These are phyloP conservation scores for Argyresthia goedartella DNA, from an alignment of 2,888 invertebrate genomes.

Conservation along the genomic window DNA sequence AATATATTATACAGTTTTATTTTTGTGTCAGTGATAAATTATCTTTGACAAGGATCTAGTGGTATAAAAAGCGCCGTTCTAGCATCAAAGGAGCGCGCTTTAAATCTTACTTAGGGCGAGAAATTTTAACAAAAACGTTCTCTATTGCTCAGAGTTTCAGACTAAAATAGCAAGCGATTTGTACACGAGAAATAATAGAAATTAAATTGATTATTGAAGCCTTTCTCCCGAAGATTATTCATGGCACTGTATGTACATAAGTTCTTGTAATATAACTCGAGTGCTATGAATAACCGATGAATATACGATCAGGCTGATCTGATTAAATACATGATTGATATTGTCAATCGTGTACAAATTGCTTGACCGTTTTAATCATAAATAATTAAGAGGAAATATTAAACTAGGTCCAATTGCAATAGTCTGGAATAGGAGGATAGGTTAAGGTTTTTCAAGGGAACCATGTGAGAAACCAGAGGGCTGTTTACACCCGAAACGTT, in stretches of 20 bases:
- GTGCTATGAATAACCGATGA: background rate
- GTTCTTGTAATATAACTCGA: background rate
- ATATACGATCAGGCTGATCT: background rate
- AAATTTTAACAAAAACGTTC: background rate
- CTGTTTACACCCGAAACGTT: slow-evolving; percentile 60
- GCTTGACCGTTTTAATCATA: background rate
- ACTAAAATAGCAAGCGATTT: background rate
- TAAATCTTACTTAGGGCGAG: background rate
- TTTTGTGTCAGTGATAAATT: background rate
- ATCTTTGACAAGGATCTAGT: background rate
- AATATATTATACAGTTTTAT: background rate
- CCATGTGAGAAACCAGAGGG: slow-evolving; percentile 79
- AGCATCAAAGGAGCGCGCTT: background rate
- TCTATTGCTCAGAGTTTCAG: background rate
- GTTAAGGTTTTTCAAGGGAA: slow-evolving; percentile 59
- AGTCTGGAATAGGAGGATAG: slow-evolving; percentile 11
- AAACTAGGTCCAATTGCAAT: background rate
- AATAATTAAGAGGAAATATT: background rate
- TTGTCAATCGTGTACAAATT: background rate
- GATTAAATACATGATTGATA: background rate
- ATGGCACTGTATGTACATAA: background rate
- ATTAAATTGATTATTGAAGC: background rate
- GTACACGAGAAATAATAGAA: background rate
- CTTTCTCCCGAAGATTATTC: background rate
- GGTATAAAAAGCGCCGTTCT: too few relatives aligned